A percentile compares a stretch with the other conserved stretches of the same genome.
These are phyloP conservation scores for Pelecanus crispus DNA, from an alignment of 2,113 vertebrate species.

Conservation along the genomic window DNA sequence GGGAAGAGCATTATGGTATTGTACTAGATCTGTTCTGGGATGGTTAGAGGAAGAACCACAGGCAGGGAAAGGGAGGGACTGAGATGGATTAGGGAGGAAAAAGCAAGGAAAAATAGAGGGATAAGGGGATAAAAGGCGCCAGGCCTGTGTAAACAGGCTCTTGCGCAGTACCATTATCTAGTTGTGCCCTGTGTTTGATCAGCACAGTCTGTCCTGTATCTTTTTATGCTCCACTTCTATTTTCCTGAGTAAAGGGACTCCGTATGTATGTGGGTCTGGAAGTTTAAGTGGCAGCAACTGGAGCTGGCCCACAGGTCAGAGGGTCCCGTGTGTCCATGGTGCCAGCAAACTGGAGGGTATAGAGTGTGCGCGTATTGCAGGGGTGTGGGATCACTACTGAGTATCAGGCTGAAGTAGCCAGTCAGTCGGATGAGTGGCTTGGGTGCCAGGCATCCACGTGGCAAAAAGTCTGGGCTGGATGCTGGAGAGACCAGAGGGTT, in stretches of 20 bases:
- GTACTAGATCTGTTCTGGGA: not conserved
- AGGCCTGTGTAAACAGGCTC: not conserved
- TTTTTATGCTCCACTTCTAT: not conserved
- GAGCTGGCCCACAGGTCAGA: not conserved
- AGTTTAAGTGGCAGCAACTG: not conserved
- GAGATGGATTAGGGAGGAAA: not conserved
- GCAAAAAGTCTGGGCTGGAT: not conserved
- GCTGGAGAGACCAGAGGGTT: not conserved
- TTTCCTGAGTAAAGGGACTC: not conserved
- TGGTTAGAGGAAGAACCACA: not conserved
- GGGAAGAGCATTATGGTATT: not conserved
- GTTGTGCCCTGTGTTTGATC: not conserved
- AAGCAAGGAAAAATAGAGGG: not conserved
- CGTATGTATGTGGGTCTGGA: not conserved
- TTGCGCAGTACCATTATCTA: not conserved
- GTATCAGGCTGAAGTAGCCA: not conserved
- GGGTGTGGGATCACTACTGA: not conserved
- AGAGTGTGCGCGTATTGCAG: rapidly evolving
- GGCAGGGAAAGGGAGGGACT: not conserved
- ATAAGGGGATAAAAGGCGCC: not conserved
- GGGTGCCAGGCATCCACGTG: not conserved
- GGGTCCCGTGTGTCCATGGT: not conserved
- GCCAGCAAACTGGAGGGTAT: not conserved
- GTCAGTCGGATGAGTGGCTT: not conserved
- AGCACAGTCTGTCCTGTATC: not conserved